Base-by-base conservation (phyloP, 2,888 invertebrate genomes). In the Scelioninae gen. 1 region DNA sequence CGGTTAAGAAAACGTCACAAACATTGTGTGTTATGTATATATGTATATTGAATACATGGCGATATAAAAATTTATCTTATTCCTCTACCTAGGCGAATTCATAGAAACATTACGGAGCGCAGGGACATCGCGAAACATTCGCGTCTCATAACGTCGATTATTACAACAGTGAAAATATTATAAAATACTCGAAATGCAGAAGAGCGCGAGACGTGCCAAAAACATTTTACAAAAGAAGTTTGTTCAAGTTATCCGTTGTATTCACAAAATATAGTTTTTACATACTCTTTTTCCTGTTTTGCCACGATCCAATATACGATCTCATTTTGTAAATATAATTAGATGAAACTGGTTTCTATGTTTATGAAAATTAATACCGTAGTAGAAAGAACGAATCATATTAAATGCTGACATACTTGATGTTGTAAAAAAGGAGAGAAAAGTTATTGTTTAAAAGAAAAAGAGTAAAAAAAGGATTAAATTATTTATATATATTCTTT, bases 31-130 rank as follows among this genome's bases (percentile, higher is more conserved):
- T 15, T 65, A 66, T 66, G 83, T 69, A 76, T 76, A 76, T 60
- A 72, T 72, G 45, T 71, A 76, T 71, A 72, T 47, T 47, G 58
- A 65, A 56, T 75, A 80, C 49, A 80, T 69, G 49, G 75, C 65
- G 31, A 69, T 81, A 75, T 75, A 81, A 81, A 80, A 81, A 81
- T 69, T 68, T 72, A 51, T 81, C 51, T 75, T 75, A 63, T 29
- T 55, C 29, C 31, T 56, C 40, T 69, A 69, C 69, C 75, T 81
- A 82, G 87, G 87, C 79, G 56, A 87, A 87, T 85, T 85, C 85
- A 79, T 88, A 86, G 86, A 88, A 88, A 89, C 84, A 82, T 86
- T 84, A 85, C 85, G 75, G 86, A 65, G 78, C 76, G 80, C 74
- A 80, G 82, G 86, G 84, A 86, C 84, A 85, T 85, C 83, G 81